Evolutionary conservation across 1,140 invertebrate species (phyloP), one percentile per base, ranked within the genome.

Genomic region (Magallana gigas): DNA sequence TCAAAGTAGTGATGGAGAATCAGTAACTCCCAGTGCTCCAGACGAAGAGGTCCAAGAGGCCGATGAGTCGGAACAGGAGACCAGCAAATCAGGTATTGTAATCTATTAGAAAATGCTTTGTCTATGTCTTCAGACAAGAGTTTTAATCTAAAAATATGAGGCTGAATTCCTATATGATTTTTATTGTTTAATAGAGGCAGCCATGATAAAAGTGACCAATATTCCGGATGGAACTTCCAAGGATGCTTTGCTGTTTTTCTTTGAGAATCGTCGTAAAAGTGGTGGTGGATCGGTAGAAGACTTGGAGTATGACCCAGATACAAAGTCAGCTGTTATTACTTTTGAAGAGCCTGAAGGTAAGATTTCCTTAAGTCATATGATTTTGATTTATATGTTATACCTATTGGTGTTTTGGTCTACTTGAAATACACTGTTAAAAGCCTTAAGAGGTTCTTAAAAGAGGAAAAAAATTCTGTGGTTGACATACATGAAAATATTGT

Each of bases 281-380:
- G 90, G 90, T 36, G 91, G 91, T 14, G 91, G 90, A 4, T 88
- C 88, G 1, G 83, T 91, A 8, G 81, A 76, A 7, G 87, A 90
- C 2, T 14, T 90, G 6, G 84, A 85, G 29, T 88, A 85, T 82
- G 85, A 89, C 82, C 23, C 82, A 64, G 81, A 87, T 12, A 81
- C 60, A 8, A 8, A 71, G n/a, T 62, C 84, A n/a, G 88, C 88
- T n/a, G 87, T 86, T 58, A 89, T 91, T 12, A 90, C 89, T 8
- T 91, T 91, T 89, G 85, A 89, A 62, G 84, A 90, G 0, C 85
- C 88, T 57, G 91, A 88, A 86, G 89, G 89, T 91, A 5, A 48
- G 36, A 48, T 48, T 48, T 48, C 36, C 36, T 48, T 64, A 16
- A 4, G 18, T 16, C 36, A 48, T 48, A 48, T 48, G 36, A 48